Percentiles rank a stretch among this genome's conserved stretches.
Evolutionary conservation across 2,888 invertebrate genomes (phyloP).

Genomic region (Leptothorax acervorum): DNA sequence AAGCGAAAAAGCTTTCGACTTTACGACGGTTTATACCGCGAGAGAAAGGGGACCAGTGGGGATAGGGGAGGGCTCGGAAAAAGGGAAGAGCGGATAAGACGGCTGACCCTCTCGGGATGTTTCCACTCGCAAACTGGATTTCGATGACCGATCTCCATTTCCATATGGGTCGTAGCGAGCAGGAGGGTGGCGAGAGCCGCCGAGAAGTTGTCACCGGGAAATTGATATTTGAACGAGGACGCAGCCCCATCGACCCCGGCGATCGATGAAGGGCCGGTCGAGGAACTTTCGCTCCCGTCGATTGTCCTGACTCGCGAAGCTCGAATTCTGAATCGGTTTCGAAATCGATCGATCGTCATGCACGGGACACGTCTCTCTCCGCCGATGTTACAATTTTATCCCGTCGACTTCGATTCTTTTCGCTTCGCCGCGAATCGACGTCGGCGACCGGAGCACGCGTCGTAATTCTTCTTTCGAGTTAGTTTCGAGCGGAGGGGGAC

Average conservation of each 20-base stretch:
- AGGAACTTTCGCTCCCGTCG: constrained; percentile 37
- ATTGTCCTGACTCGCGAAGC: not conserved
- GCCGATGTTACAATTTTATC: not conserved
- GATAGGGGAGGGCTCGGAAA: not conserved
- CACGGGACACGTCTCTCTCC: not conserved
- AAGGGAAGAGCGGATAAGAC: constrained; percentile 62
- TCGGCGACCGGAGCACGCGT: constrained; percentile 31
- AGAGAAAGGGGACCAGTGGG: constrained; percentile 8
- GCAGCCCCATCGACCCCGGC: constrained; percentile 25
- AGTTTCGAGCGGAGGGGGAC: constrained; percentile 19
- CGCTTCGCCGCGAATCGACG: constrained; percentile 33
- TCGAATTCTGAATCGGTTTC: not conserved
- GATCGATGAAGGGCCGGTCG: constrained; percentile 32
- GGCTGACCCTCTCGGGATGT: constrained; percentile 83
- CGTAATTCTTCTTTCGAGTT: constrained; percentile 48
- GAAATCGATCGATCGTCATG: constrained; percentile 18
- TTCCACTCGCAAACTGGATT: constrained; percentile 84
- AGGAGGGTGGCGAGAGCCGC: constrained; percentile 58
- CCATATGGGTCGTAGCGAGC: constrained; percentile 77
- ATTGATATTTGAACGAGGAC: constrained; percentile 82
- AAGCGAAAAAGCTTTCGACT: constrained; percentile 80
- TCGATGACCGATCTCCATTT: constrained; percentile 84
- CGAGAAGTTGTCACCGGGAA: constrained; percentile 81
- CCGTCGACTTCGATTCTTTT: constrained; percentile 20
- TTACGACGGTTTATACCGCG: constrained; percentile 68